Base-by-base conservation (phyloP, 2,888 invertebrate genomes). In the Lissocephala sabroskyi region DNA sequence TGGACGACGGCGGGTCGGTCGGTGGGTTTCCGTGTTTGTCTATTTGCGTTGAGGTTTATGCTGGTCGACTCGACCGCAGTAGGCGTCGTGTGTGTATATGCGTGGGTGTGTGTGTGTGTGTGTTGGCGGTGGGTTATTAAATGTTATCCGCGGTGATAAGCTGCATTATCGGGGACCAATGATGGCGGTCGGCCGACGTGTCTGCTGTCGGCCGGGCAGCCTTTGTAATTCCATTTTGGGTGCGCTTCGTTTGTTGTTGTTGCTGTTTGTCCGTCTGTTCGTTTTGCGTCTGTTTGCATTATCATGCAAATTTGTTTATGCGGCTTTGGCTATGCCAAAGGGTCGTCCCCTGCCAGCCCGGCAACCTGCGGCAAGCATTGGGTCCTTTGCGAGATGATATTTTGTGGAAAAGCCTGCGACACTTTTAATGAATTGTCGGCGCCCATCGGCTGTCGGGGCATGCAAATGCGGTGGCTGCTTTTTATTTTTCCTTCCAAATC, bases 111-210 rank as follows among this genome's bases (percentile, higher is more conserved):
- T n/a, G 10, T 39, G 32, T 32, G 40, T 39, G 7, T 19, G 23
- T 42, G 30, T 42, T 41, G 35, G 35, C 35, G 35, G 5, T 35
- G 13, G 35, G 49, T 48, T 52, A 50, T 52, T 44, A 53, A 59
- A 46, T 51, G 52, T 61, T 62, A 65, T 59, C 61, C 65, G 54
- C 56, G 52, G 44, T 52, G 76, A 71, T 76, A 74, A 77, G 62
- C 68, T 49, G 60, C 59, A 71, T 67, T 71, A 63, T 64, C 66
- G 54, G 60, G 51, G n/a, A n/a, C n/a, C 64, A 52, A 52, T 45
- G 48, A 49, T 47, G 45, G 18, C 43, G 59, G n/a, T n/a, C n/a
- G n/a, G n/a, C n/a, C n/a, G n/a, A n/a, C n/a, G n/a, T n/a, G n/a
- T n/a, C n/a, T n/a, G n/a, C n/a, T n/a, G n/a, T n/a, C n/a, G n/a